These are phyloP conservation scores for Platichthys flesus DNA, from an alignment of 2,113 vertebrate species.

Conservation along the genomic window DNA sequence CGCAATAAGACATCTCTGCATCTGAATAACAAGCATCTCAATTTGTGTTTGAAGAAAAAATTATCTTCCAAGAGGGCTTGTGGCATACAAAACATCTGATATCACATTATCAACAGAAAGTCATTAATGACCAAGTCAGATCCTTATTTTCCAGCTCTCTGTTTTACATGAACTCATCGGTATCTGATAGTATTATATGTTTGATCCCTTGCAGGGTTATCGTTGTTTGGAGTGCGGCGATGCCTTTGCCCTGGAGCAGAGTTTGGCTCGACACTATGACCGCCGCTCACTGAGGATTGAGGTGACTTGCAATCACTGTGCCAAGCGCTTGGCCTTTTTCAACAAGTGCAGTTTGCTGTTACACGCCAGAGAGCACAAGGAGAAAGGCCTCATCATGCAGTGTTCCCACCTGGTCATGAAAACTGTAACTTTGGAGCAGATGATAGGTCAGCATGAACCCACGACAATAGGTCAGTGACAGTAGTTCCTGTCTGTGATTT, in stretches of 20 bases:
- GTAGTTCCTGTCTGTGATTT: background rate
- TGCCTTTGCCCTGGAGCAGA: conserved; percentile 92
- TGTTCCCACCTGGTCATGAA: conserved; percentile 97
- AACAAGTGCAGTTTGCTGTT: conserved; percentile 97
- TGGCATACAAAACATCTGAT: no score
- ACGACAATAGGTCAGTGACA: conserved; percentile 73
- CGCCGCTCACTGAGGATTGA: conserved; percentile 95
- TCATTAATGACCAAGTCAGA: no score
- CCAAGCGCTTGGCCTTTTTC: conserved; percentile 95
- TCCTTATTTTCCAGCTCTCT: background rate
- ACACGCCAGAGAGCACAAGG: conserved; percentile 97
- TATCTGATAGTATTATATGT: background rate
- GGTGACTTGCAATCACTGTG: conserved; percentile 97
- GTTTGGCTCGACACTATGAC: conserved; percentile 92
- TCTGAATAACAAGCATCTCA: no score
- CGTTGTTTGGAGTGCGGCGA: conserved; percentile 96
- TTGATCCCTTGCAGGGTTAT: conserved; percentile 80
- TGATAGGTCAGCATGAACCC: conserved; percentile 92
- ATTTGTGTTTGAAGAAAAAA: no score
- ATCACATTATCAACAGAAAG: background rate
- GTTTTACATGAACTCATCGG: background rate
- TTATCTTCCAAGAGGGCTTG: no score
- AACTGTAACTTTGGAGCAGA: conserved; percentile 92
- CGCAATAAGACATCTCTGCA: background rate
- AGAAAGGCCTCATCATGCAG: conserved; percentile 96